Evolutionary conservation across 2,888 invertebrate genomes (phyloP).

Genomic region (Congeria kusceri): DNA sequence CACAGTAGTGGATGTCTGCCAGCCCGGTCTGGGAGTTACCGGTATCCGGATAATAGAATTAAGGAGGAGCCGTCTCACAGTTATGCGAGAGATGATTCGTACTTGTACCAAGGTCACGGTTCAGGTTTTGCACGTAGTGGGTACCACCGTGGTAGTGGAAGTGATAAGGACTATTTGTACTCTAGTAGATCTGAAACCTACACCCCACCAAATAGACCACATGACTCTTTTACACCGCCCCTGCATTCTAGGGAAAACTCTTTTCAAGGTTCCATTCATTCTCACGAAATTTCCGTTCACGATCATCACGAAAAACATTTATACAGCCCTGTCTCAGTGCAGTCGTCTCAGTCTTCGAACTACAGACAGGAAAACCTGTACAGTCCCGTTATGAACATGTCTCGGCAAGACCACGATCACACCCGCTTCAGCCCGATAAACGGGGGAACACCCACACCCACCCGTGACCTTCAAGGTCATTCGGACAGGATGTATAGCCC

Average conservation of each 20-base stretch:
- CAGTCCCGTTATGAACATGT: constrained; percentile 64
- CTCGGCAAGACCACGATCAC: constrained; percentile 50
- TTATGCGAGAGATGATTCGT: constrained; percentile 64
- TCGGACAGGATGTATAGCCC: constrained; percentile 68
- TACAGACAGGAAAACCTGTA: constrained; percentile 65
- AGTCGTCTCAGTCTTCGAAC: constrained; percentile 56
- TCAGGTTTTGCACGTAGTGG: constrained; percentile 49
- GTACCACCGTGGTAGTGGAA: constrained; percentile 66
- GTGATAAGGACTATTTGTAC: constrained; percentile 66
- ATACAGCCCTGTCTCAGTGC: constrained; percentile 60
- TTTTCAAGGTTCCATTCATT: constrained; percentile 62
- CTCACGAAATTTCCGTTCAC: constrained; percentile 59
- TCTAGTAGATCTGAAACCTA: constrained; percentile 70
- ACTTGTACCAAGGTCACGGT: constrained; percentile 62
- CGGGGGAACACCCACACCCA: constrained; percentile 44
- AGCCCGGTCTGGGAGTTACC: constrained; percentile 61
- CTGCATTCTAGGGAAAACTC: constrained; percentile 57
- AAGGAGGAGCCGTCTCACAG: constrained; percentile 65
- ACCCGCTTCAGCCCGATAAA: constrained; percentile 54
- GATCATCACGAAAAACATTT: constrained; percentile 68
- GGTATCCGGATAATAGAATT: constrained; percentile 54
- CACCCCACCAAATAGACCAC: constrained; percentile 59
- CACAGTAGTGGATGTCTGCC: constrained; percentile 65
- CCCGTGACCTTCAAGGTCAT: constrained; percentile 40
- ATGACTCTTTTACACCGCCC: constrained; percentile 65